Evolutionary conservation across 2,113 vertebrate species (phyloP).

Genomic region (Donacobius atricapilla): DNA sequence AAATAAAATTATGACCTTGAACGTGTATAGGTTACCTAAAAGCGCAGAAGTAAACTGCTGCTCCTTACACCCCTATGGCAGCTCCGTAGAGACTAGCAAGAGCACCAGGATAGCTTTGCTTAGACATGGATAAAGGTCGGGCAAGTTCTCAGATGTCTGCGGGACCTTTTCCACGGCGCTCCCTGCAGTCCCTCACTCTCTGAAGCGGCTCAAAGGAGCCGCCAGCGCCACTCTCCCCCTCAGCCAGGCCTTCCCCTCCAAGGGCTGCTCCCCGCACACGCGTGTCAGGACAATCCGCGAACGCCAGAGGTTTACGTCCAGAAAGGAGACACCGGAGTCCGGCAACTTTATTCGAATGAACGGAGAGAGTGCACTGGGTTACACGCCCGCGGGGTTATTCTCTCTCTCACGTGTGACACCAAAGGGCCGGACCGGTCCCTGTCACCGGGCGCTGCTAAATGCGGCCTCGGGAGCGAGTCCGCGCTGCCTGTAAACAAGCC

Average conservation of each 20-base stretch:
- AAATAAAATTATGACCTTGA: not conserved
- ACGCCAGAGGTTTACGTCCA: not conserved
- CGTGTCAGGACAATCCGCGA: not conserved
- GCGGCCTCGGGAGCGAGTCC: not conserved
- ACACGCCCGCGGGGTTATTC: not conserved
- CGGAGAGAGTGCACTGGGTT: not conserved
- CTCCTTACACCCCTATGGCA: not conserved
- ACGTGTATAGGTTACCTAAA: not conserved
- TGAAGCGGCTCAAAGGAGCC: accelerated
- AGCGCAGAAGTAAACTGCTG: not conserved
- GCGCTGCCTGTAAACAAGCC: not conserved
- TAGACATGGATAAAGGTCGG: too few species aligned
- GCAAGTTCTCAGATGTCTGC: accelerated
- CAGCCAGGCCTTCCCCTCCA: not conserved
- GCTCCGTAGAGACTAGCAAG: not conserved
- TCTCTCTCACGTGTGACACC: not conserved
- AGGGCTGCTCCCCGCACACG: not conserved
- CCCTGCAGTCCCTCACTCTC: not conserved
- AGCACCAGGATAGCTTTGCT: not conserved
- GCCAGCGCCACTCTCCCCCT: accelerated
- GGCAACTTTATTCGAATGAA: not conserved
- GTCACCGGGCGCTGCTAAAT: not conserved
- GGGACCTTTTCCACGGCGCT: accelerated
- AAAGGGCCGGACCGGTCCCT: not conserved
- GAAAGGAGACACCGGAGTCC: not conserved